phyloP scores from a whole-genome alignment of 1,140 invertebrate species.

The Drosophila funebris region DNA sequence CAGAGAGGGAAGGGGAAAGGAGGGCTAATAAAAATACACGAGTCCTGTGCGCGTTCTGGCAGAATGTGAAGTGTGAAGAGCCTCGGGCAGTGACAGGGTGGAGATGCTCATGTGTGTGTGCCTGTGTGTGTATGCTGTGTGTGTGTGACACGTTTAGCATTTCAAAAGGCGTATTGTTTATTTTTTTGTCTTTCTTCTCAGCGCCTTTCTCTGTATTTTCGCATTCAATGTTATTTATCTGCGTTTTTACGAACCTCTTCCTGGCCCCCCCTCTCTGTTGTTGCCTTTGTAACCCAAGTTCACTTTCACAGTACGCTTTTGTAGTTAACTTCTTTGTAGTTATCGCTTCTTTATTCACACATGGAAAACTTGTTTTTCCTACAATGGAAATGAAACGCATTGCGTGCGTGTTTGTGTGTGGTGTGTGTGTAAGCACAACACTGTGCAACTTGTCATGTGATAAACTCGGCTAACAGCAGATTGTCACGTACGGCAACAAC shows the following conservation, averaged over 20 bases:
- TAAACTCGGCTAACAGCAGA: constrained; percentile 66
- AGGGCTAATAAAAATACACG: constrained; percentile 73
- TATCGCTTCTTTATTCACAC: constrained; percentile 64
- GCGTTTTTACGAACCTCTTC: constrained; percentile 28
- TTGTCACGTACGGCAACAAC: constrained; percentile 76
- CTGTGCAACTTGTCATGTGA: constrained; percentile 62
- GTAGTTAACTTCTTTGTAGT: constrained; percentile 78
- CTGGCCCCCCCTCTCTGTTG: not conserved
- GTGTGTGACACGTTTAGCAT: constrained; percentile 71
- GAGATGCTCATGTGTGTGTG: constrained; percentile 4
- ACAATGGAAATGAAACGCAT: constrained; percentile 60
- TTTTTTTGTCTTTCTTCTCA: constrained; percentile 41
- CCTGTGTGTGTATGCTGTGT: constrained; percentile 14
- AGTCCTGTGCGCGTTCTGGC: constrained; percentile 59
- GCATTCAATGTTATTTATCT: constrained; percentile 78
- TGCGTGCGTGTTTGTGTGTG: constrained; percentile 22
- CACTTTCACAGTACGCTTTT: constrained; percentile 65
- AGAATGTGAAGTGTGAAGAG: constrained; percentile 55
- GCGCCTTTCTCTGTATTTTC: constrained; percentile 48
- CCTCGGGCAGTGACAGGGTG: constrained; percentile 28
- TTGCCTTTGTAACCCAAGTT: constrained; percentile 77
- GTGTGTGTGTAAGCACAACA: too few relatives aligned
- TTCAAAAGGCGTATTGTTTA: constrained; percentile 81
- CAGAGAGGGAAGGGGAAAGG: not conserved
- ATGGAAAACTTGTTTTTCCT: constrained; percentile 45